Evolutionary conservation across 2,113 vertebrate genomes (phyloP).

Genomic region (Megaceryle maxima): DNA sequence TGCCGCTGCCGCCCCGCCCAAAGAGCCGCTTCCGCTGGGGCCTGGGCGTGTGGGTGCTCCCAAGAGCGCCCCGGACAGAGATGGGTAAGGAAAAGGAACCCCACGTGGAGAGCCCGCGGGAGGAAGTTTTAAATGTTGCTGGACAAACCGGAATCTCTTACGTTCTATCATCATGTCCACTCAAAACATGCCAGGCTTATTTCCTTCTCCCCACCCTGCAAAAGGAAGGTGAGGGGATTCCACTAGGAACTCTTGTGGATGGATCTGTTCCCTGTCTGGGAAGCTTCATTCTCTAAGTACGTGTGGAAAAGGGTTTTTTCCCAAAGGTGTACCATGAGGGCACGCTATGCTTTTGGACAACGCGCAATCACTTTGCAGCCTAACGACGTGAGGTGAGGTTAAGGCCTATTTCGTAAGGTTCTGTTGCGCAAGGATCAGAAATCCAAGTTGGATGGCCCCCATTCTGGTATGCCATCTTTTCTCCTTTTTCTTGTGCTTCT

Average conservation of each 20-base stretch:
- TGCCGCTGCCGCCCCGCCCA: too few relatives aligned
- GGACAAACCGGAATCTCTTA: fast-evolving
- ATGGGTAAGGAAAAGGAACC: fast-evolving
- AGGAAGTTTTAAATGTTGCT: fast-evolving
- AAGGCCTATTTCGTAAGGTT: background rate
- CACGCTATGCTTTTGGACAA: background rate
- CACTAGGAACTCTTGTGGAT: fast-evolving
- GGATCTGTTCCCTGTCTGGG: background rate
- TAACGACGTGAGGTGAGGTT: background rate
- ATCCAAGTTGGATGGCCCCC: background rate
- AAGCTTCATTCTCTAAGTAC: background rate
- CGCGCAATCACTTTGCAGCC: background rate
- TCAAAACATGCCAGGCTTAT: fast-evolving
- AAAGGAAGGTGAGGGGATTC: background rate
- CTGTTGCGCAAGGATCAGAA: background rate
- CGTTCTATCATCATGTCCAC: fast-evolving
- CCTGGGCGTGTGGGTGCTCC: too few relatives aligned
- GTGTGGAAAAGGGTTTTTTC: fast-evolving
- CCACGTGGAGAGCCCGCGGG: fast-evolving
- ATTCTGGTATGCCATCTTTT: background rate
- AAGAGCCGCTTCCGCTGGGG: background rate
- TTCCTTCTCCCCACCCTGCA: fast-evolving
- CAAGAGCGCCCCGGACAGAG: background rate
- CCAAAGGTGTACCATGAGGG: fast-evolving
- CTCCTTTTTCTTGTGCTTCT: background rate